Evolutionary conservation across 2,888 invertebrate genomes (phyloP).

Genomic region (Melipona beecheii): DNA sequence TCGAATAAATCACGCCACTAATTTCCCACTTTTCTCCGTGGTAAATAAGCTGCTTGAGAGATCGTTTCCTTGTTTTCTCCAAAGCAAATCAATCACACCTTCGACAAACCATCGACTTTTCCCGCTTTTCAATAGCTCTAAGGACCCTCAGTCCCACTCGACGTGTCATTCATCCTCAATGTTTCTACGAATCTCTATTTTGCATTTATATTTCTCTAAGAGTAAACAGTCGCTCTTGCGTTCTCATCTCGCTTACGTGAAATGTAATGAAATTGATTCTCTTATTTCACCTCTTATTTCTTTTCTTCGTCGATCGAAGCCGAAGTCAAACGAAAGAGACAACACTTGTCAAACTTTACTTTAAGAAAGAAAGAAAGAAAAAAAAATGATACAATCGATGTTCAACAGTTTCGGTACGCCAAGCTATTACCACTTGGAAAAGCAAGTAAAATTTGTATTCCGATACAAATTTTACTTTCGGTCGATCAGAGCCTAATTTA

Average conservation of each 20-base stretch:
- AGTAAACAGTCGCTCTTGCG: background rate
- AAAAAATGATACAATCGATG: background rate
- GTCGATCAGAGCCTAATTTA: background rate
- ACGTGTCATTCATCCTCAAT: background rate
- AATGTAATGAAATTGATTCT: background rate
- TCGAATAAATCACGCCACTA: background rate
- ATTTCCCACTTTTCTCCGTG: background rate
- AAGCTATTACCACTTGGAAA: background rate
- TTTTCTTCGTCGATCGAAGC: background rate
- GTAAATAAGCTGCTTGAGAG: background rate
- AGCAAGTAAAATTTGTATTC: background rate
- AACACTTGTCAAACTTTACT: background rate
- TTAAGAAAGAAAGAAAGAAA: too few species aligned
- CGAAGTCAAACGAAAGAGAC: background rate
- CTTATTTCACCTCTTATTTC: background rate
- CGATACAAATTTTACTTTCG: background rate
- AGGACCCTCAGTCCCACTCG: background rate
- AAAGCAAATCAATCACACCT: slow-evolving; percentile 8
- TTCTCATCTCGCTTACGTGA: too few species aligned
- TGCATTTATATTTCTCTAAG: background rate
- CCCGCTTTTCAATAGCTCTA: background rate
- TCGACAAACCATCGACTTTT: background rate
- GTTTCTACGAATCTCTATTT: background rate
- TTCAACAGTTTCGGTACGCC: background rate
- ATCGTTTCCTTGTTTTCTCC: background rate